A percentile compares a stretch with the other conserved stretches of the same genome.
These are phyloP conservation scores for Eurois occulta DNA, from an alignment of 2,888 invertebrate genomes.

Conservation along the genomic window DNA sequence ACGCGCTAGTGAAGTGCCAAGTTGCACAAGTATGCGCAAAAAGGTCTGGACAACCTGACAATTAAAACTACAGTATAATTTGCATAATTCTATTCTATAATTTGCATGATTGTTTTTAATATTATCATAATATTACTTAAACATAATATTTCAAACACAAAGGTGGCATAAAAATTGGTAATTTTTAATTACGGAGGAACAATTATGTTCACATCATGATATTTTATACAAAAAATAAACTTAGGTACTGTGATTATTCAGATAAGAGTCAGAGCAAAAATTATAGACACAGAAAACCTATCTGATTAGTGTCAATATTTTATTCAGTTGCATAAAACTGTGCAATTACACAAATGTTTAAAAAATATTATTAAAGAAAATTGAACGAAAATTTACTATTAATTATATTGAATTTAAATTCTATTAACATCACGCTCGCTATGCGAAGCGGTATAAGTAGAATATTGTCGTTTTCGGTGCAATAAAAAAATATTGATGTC, in stretches of 20 bases:
- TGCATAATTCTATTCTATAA: not conserved
- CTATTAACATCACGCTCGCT: constrained; percentile 53
- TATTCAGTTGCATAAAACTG: constrained; percentile 12
- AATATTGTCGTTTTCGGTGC: constrained; percentile 66
- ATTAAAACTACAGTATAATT: not conserved
- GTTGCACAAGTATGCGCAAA: constrained; percentile 7
- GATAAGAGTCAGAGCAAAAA: constrained; percentile 24
- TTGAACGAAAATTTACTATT: constrained; percentile 49
- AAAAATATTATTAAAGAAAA: not conserved
- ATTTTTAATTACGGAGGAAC: not conserved
- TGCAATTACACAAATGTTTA: constrained; percentile 6
- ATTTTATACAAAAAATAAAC: not conserved
- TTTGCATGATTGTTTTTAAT: too few species aligned
- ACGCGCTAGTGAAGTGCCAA: not conserved
- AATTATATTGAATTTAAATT: constrained; percentile 50
- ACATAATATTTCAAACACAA: not conserved
- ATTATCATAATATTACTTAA: not conserved
- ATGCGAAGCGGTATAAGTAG: constrained; percentile 60
- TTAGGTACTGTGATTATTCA: not conserved
- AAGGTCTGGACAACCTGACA: not conserved
- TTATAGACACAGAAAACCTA: not conserved
- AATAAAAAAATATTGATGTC: constrained; percentile 67
- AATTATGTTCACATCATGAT: not conserved
- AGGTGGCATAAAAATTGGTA: not conserved
- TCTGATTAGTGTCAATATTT: too few species aligned